A percentile compares a stretch with the other conserved stretches of the same genome.
Evolutionary conservation across 2,113 vertebrate genomes (phyloP).

Genomic region (Mesoclemmys tuberculata): DNA sequence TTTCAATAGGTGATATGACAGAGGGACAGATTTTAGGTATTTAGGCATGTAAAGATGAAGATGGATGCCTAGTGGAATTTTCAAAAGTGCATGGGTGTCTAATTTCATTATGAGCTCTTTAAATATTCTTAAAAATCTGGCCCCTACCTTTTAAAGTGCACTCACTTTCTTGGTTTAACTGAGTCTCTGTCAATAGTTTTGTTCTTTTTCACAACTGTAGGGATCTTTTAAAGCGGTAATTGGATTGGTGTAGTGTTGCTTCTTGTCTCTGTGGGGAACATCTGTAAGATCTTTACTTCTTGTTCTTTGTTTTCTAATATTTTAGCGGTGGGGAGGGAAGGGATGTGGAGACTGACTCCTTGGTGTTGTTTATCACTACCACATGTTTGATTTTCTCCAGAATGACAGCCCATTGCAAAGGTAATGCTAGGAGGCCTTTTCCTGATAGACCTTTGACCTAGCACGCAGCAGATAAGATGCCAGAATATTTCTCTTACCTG

Average conservation of each 20-base stretch:
- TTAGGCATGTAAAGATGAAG: not conserved
- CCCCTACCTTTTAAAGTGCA: not conserved
- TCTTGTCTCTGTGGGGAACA: not conserved
- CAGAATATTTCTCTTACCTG: not conserved
- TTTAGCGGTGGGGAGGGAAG: not conserved
- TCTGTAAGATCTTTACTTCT: not conserved
- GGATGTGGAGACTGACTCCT: not conserved
- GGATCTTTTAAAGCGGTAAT: constrained; percentile 12
- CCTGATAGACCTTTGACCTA: not conserved
- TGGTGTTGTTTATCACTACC: not conserved
- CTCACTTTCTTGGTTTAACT: not conserved
- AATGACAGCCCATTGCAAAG: not conserved
- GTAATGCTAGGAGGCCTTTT: not conserved
- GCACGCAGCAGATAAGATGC: not conserved
- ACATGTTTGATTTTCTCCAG: not conserved
- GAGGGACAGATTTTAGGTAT: not conserved
- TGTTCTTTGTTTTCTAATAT: constrained; percentile 24
- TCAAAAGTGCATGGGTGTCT: not conserved
- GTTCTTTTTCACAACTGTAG: constrained; percentile 3
- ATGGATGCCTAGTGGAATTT: not conserved
- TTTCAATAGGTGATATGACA: not conserved
- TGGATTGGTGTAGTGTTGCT: not conserved
- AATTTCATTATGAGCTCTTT: not conserved
- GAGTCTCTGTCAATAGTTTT: not conserved
- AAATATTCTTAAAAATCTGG: not conserved